Evolutionary conservation across 2,888 invertebrate genomes (phyloP), one percentile per base, ranked within the genome.

Genomic region (Arge pagana): DNA sequence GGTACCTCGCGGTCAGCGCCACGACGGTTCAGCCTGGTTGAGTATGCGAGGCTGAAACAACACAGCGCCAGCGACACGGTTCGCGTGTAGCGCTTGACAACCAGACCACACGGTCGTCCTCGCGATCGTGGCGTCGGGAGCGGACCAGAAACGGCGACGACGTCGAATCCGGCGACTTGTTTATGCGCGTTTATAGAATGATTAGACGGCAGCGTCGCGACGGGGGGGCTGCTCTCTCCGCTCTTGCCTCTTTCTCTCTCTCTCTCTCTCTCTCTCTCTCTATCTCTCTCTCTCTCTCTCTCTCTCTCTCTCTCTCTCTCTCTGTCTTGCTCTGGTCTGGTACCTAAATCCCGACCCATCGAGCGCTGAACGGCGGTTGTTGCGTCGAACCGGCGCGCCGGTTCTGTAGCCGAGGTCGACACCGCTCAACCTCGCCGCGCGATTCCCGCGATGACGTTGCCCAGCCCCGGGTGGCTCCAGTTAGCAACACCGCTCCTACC

Each of bases 111-210:
- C n/a, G n/a, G n/a, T n/a, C n/a, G n/a, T n/a, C n/a, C n/a, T n/a
- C n/a, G n/a, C n/a, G n/a, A n/a, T n/a, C n/a, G n/a, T n/a, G n/a
- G n/a, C n/a, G n/a, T n/a, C 10, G 19, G 30, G 28, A 11, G 30
- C 28, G 10, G 31, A 31, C 19, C 11, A 23, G 7, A 23, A 15
- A 23, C 23, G 23, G 45, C 21, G 31, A 35, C 45, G 13, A 35
- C 33, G 52, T 57, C 57, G 56, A 53, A 57, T 58, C 56, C 56
- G 62, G 66, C 56, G 69, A 71, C 71, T 74, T 71, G 74, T 75
- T 75, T 74, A 74, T 73, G 71, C 71, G 66, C 74, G 69, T 74
- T 75, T 75, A 75, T 74, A 75, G 75, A 75, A 75, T 75, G 75
- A 74, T 75, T 75, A 75, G 75, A 71, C 74, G 67, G 69, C 65